A percentile compares a stretch with the other conserved stretches of the same genome.
Evolutionary conservation across 2,113 vertebrate genomes (phyloP).

Genomic region (Melospiza georgiana): DNA sequence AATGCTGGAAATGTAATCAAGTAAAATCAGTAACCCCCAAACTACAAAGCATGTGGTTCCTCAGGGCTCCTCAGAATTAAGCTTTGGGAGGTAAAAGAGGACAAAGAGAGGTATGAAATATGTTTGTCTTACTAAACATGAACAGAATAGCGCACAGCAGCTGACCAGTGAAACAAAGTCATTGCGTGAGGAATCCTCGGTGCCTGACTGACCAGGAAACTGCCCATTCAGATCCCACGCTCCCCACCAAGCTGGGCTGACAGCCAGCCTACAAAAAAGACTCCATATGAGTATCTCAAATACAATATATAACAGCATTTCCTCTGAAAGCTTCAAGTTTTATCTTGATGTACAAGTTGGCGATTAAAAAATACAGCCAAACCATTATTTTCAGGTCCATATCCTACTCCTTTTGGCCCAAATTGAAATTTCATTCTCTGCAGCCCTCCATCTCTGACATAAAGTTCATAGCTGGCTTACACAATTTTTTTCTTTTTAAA

Average conservation of each 20-base stretch:
- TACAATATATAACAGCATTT: neutral
- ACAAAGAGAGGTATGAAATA: neutral
- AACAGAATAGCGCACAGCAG: neutral
- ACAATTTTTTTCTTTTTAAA: too few species aligned
- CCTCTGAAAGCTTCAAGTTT: neutral
- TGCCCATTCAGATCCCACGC: neutral
- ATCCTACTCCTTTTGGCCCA: neutral
- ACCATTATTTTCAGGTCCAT: neutral
- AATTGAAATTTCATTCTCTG: neutral
- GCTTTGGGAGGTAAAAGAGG: neutral
- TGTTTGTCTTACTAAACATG: accelerated
- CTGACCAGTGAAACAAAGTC: neutral
- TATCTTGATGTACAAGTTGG: accelerated
- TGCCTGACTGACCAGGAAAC: neutral
- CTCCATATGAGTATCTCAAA: neutral
- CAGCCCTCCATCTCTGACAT: neutral
- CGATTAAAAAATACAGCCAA: neutral
- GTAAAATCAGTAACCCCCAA: neutral
- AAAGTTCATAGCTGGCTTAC: neutral
- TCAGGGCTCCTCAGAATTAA: neutral
- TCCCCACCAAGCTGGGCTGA: neutral
- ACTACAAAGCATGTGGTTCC: neutral
- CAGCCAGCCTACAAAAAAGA: neutral
- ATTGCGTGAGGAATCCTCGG: neutral
- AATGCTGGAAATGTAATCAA: neutral